Evolutionary conservation across 2,888 invertebrate species (phyloP), one percentile per base, ranked within the genome.

Genomic region (Brachypalpus laphriformis): DNA sequence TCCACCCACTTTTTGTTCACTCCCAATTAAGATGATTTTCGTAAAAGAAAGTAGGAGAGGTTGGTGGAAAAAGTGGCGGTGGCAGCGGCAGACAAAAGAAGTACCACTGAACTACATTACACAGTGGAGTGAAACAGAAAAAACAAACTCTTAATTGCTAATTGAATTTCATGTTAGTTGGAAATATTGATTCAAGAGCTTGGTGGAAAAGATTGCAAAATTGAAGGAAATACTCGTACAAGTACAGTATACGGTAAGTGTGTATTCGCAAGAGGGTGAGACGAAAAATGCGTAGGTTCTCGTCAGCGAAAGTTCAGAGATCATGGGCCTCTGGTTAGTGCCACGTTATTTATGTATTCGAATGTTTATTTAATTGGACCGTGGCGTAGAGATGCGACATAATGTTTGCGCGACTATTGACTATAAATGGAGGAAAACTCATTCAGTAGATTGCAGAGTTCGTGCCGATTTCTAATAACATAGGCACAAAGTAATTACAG

Each of bases 81-180:
- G 65, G 37, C 66, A 25, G 47, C n/a, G 22, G 5, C 49, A 59
- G 31, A 59, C 42, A 49, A 66, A 42, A 34, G 16, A 49, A 72
- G 68, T 49, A 37, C 42, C 51, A 74, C 66, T 80, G 49, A 57
- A 59, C 49, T 59, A 72, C 18, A 40, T 72, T 61, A n/a, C 20
- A 47, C 20, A n/a, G 18, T 14, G 9, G 20, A 59, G 28, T 7
- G 42, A 37, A 51, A 8, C 54, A 25, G 14, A 18, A 1, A 20
- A 14, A 9, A 65, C 34, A 72, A 16, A 57, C 0, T 66, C 20
- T 31, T 74, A n/a, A 34, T 68, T 61, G 34, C 54, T 74, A 74
- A 81, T 81, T 63, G 61, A 80, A 68, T 81, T 68, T 72, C 20
- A 56, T 54, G 66, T 47, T 42, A 28, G 63, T 34, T 31, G 61